Percentiles rank a stretch among this genome's conserved stretches.
Evolutionary conservation across 2,888 invertebrate species (phyloP).

Genomic region (Parapristionchus giblindavisi): DNA sequence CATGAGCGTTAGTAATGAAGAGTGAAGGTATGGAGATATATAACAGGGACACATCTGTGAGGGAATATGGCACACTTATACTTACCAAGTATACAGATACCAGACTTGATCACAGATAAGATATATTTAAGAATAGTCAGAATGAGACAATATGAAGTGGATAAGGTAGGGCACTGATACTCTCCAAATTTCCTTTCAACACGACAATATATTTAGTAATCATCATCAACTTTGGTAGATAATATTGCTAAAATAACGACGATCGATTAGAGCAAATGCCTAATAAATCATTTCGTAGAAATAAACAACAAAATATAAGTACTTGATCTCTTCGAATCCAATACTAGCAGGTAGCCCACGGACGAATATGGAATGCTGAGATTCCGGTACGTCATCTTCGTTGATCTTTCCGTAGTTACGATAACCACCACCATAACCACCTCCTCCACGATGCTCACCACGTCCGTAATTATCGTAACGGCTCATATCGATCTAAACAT

Average conservation of each 20-base stretch:
- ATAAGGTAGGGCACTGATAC: not conserved
- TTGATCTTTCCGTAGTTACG: constrained; percentile 48
- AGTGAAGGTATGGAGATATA: no score
- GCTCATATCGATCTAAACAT: constrained; percentile 17
- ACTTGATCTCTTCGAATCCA: constrained; percentile 59
- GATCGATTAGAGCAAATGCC: constrained; percentile 5
- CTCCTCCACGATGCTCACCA: constrained; percentile 22
- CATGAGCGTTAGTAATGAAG: no score
- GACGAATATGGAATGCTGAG: constrained; percentile 63
- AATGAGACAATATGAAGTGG: constrained; percentile 25
- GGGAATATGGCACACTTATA: constrained; percentile 3
- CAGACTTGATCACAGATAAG: constrained; percentile 25
- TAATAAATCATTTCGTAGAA: no score
- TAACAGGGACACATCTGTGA: no score
- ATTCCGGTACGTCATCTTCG: constrained; percentile 66
- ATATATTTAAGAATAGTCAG: constrained; percentile 24
- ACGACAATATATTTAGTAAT: no score
- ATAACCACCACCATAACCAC: constrained; percentile 6
- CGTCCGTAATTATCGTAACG: constrained; percentile 11
- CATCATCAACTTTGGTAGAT: not conserved
- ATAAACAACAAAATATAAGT: constrained; percentile 32
- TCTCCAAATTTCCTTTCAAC: not conserved
- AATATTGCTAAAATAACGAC: constrained; percentile 21
- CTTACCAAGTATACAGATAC: constrained; percentile 8
- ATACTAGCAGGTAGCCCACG: constrained; percentile 57